Base-by-base conservation (phyloP, 2,797 vertebrate species). In the Amphiprion clarkii region DNA sequence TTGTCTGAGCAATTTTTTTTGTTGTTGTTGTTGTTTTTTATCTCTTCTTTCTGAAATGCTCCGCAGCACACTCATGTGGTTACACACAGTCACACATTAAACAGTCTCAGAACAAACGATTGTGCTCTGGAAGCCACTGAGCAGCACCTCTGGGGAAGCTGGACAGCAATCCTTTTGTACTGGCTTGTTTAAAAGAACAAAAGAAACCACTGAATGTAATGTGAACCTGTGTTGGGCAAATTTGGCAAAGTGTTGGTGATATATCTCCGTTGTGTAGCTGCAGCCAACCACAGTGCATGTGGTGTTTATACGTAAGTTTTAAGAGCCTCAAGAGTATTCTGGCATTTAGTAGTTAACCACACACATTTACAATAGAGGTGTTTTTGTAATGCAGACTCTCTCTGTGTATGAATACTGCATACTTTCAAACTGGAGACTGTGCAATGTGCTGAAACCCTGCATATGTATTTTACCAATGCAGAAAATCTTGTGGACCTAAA, bases 11-110 rank as follows among this genome's bases (percentile, higher is more conserved):
- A 1, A 55, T 3, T 33, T 29, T 54, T 27, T 64, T 29, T 19
- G n/a, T n/a, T 27, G 27, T 27, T 27, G 3, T 27, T 27, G 27
- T 2, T 58, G 8, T 33, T 29, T 54, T 27, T 64, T 8, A 39
- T 39, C 16, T 4, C 12, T 65, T 42, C 48, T 33, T 3, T 44
- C 36, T 27, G 14, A 62, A 51, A 64, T 67, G n/a, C 69, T 71
- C 70, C 2, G 36, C 68, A 79, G 79, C 71, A 66, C 59, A 64
- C 79, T 71, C 57, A 23, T 67, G 71, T 82, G 81, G 83, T 67
- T 59, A 55, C 61, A 73, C 54, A 63, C 54, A 25, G 51, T 61
- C 70, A 60, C 31, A 36, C 58, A 19, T 51, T 33, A 9, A 8
- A 51, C 12, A 21, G 4, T 39, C 42, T 17, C 42, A 12, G 42